Conservation (phyloP, 35 echinoderm and acorn worm genomes). For the Apostichopus californicus region DNA sequence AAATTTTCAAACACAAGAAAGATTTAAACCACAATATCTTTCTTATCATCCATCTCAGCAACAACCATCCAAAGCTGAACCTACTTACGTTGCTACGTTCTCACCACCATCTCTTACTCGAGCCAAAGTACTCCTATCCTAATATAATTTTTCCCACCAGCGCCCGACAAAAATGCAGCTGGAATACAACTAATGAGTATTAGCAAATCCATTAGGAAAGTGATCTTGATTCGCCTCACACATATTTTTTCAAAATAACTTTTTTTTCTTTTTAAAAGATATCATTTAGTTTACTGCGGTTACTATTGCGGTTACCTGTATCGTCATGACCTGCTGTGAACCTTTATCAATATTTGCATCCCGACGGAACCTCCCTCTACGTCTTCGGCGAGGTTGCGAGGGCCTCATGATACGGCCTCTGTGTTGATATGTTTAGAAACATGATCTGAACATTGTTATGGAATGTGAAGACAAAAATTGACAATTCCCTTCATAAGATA, state of each 20-base stretch:
- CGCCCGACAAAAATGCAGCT: background rate
- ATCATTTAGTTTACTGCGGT: background rate
- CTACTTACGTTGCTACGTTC: no score
- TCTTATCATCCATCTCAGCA: no score
- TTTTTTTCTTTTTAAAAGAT: background rate
- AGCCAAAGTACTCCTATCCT: no score
- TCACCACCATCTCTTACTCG: no score
- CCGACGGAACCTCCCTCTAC: constrained; percentile 2
- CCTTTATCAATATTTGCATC: background rate
- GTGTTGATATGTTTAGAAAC: constrained; percentile 48
- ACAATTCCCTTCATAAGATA: constrained; percentile 15
- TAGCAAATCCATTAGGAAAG: constrained; percentile 4
- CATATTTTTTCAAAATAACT: background rate
- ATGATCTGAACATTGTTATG: constrained; percentile 37
- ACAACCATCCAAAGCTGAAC: no score
- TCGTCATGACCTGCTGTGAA: constrained; percentile 36
- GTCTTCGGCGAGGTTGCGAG: background rate
- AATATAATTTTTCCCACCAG: no score
- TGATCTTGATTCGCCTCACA: background rate
- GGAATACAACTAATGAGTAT: background rate
- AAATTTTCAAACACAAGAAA: no score
- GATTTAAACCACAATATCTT: no score
- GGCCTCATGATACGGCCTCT: constrained; percentile 30
- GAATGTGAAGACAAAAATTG: constrained; percentile 29
- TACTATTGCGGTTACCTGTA: background rate